Evolutionary conservation across 2,888 invertebrate species (phyloP).

Genomic region (Caenorhabditis uteleia): DNA sequence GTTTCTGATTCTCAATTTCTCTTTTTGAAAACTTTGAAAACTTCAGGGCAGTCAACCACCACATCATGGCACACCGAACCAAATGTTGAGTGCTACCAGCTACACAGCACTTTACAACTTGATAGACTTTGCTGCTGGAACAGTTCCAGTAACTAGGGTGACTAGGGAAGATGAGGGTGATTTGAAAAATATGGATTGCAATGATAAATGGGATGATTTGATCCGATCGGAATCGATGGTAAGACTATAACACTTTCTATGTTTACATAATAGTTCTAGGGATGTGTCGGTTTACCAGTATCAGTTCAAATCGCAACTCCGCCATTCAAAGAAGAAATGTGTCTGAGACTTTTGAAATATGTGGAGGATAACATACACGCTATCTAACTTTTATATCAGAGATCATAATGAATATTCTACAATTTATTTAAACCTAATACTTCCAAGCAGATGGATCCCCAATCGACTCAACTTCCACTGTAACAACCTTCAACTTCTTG

Average conservation of each 20-base stretch:
- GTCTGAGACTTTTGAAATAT: conserved; percentile 51
- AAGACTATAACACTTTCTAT: not conserved
- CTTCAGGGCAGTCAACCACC: conserved; percentile 26
- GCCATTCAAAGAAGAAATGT: conserved; percentile 57
- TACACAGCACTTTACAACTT: conserved; percentile 41
- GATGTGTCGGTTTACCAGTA: conserved; percentile 54
- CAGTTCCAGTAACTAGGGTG: conserved; percentile 69
- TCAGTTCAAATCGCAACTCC: conserved; percentile 59
- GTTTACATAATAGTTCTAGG: conserved; percentile 25
- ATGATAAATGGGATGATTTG: conserved; percentile 48
- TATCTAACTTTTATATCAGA: too few relatives aligned
- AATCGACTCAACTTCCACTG: too few relatives aligned
- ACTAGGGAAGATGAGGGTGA: conserved; percentile 43
- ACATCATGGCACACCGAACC: conserved; percentile 47
- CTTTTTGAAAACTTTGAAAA: too few relatives aligned
- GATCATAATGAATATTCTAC: too few relatives aligned
- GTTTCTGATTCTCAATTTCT: not conserved
- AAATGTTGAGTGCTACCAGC: conserved; percentile 54
- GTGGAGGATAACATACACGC: too few relatives aligned
- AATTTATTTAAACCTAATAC: too few relatives aligned
- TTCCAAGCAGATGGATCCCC: too few relatives aligned
- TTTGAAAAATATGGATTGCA: conserved; percentile 33
- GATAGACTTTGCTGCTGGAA: conserved; percentile 43
- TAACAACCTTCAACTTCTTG: too few relatives aligned
- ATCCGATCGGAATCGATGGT: conserved; percentile 35